Conservation (phyloP, 2,888 invertebrate genomes). For the Aquatica leii region DNA sequence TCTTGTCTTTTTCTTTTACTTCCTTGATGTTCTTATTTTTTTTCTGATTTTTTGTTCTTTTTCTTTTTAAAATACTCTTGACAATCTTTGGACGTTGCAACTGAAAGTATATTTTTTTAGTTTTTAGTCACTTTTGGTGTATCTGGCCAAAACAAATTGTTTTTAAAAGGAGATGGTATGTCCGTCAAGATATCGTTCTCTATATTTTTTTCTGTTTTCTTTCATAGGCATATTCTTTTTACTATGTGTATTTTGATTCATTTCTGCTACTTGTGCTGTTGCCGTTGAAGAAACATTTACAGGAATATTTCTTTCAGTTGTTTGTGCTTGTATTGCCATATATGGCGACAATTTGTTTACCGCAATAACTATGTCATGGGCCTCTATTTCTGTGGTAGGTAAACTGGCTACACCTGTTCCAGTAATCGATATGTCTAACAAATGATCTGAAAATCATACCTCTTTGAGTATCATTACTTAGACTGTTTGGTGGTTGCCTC, state of each 20-base stretch:
- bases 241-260: background rate
- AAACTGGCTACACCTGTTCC: background rate
- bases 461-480: background rate
- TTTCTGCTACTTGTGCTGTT: background rate
- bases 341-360: too few relatives aligned
- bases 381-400: background rate
- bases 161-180: too few relatives aligned
- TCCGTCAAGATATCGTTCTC: too few relatives aligned
- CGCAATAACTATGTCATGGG: background rate
- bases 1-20: too few relatives aligned
- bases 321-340: background rate
- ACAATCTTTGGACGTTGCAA: too few relatives aligned
- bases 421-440: background rate
- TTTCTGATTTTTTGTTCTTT: too few relatives aligned
- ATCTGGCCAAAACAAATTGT: too few relatives aligned
- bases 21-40: too few relatives aligned
- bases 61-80: too few relatives aligned
- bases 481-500: slow-evolving; percentile 1
- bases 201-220: background rate
- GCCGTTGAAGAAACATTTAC: background rate
- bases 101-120: too few relatives aligned
- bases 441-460: background rate
- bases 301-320: background rate
- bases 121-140: too few relatives aligned
- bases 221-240: background rate